These are phyloP conservation scores for Toxotes chatareus DNA, from an alignment of 2,113 vertebrate genomes.

Conservation along the genomic window DNA sequence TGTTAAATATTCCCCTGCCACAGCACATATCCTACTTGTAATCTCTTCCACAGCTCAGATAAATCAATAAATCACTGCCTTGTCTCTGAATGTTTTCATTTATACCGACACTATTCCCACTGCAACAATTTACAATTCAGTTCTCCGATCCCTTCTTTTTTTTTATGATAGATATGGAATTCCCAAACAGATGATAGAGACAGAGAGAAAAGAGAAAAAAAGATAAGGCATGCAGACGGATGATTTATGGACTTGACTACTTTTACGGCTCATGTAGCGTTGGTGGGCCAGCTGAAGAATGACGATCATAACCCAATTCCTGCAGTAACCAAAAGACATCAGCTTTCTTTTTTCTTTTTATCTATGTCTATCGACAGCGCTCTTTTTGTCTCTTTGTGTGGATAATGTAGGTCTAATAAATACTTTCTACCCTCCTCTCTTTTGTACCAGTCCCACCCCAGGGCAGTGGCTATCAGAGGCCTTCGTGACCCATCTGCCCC, in stretches of 20 bases:
- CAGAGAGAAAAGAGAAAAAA: background rate
- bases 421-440: constrained; percentile 39
- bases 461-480: constrained; percentile 61
- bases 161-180: constrained; percentile 20
- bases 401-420: constrained; percentile 51
- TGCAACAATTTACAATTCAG: constrained; percentile 20
- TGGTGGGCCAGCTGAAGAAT: constrained; percentile 40
- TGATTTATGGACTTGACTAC: constrained; percentile 47
- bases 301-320: background rate
- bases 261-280: constrained; percentile 42
- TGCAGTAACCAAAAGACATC: background rate
- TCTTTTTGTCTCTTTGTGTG: constrained; percentile 22
- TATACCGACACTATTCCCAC: constrained; percentile 47
- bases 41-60: constrained; percentile 44
- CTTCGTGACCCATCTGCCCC: constrained; percentile 52
- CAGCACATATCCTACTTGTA: constrained; percentile 5
- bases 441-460: constrained; percentile 11
- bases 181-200: constrained; percentile 38
- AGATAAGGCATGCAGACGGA: constrained; percentile 12
- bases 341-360: background rate
- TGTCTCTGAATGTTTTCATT: constrained; percentile 47
- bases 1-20: constrained; percentile 20
- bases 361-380: constrained; percentile 27
- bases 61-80: constrained; percentile 57
- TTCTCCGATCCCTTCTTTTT: background rate